Base-by-base conservation (phyloP, 2,797 vertebrate species). In the Eulemur albifrons region DNA sequence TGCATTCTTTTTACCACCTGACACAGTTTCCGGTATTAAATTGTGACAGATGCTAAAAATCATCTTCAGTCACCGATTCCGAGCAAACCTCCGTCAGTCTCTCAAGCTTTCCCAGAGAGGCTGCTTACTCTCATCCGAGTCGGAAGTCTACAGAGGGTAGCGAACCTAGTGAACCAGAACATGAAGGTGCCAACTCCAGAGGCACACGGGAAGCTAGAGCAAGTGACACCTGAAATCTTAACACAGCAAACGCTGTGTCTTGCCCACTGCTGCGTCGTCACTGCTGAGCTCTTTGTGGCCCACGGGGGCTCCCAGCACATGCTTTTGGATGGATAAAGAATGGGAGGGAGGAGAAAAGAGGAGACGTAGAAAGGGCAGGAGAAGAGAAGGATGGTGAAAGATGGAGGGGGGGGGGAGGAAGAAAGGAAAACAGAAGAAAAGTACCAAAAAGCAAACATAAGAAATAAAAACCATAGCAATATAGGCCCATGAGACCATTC, bases 291-390 rank as follows among this genome's bases (percentile, higher is more conserved):
- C 48, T 5, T 27, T 43, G 52, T 77, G 61, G 43, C 7, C 13
- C 13, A 8, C 2, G 11, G 21, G 2, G 18, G 13, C 9, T 72
- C 35, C 70, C 12, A 1, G 6, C 38, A 2, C 0, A 2, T 30
- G 18, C 2, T 76, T 83, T 54, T 43, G 6, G 45, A 38, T 63
- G 20, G 54, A 65, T 32, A 4, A 95, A 54, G 48, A 63, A 35
- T 14, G 12, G 20, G 13, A 45, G 4, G 13, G 4, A 89, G 9
- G 32, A 63, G 61, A 10, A 45, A 69, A 48, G n/a, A 25, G 20
- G 70, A 35, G 4, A 70, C 38, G 9, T 17, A 48, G 43, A 40
- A 63, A 80, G n/a, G 9, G 35, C 13, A 25, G 21, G 23, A 54
- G 43, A 25, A 40, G 15, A 59, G 5, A 1, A 30, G n/a, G 13